phyloP scores from a whole-genome alignment of 2,797 vertebrate genomes.

The Rachycentron canadum region DNA sequence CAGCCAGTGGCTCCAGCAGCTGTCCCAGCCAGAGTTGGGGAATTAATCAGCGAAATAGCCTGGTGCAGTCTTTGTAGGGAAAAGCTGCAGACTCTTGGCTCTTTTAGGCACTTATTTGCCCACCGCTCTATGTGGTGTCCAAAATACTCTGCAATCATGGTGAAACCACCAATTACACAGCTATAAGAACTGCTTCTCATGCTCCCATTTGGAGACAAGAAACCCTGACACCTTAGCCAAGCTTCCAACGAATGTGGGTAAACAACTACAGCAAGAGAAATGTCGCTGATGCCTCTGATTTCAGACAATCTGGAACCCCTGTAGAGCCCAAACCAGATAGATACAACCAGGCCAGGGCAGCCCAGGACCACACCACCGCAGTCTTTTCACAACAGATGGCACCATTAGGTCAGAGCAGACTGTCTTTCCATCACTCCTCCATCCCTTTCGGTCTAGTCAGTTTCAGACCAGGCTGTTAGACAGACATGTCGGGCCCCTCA shows the following conservation, averaged over 20 bases:
- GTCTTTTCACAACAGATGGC: conserved; percentile 63
- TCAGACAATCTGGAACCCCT: conserved; percentile 41
- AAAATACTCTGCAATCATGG: conserved; percentile 39
- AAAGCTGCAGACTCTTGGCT: conserved; percentile 23
- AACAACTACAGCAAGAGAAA: conserved; percentile 51
- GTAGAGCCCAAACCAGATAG: conserved; percentile 46
- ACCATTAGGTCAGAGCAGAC: conserved; percentile 68
- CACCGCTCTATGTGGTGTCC: conserved; percentile 28
- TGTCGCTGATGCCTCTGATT: conserved; percentile 44
- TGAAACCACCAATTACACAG: conserved; percentile 22
- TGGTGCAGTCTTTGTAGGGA: conserved; percentile 19
- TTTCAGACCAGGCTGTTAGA: conserved; percentile 60
- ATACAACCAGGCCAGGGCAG: conserved; percentile 29
- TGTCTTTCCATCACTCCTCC: conserved; percentile 56
- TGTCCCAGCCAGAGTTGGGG: conserved; percentile 1
- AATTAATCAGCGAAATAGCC: conserved; percentile 38
- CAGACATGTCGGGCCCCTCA: conserved; percentile 64
- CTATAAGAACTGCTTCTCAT: conserved; percentile 28
- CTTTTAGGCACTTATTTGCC: conserved; percentile 32
- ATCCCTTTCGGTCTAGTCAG: conserved; percentile 39
- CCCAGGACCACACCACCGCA: conserved; percentile 23
- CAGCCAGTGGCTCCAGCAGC: conserved; percentile 8
- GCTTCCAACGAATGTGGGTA: conserved; percentile 55
- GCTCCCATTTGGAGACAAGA: conserved; percentile 32
- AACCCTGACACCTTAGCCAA: conserved; percentile 38